phyloP scores from a whole-genome alignment of 2,888 invertebrate genomes.

The Operophtera brumata region DNA sequence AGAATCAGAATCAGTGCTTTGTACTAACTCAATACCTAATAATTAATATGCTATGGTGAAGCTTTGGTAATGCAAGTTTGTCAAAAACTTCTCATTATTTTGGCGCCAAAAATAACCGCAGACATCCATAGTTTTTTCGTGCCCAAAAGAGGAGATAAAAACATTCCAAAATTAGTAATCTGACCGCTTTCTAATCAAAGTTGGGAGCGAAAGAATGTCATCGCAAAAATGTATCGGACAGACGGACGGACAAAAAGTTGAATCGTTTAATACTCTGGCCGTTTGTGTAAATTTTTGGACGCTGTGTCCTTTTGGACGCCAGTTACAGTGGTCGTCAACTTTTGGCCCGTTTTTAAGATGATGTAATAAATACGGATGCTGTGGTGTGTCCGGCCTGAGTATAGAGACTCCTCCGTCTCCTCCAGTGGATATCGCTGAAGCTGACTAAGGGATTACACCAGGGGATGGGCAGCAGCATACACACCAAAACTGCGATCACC shows the following conservation, averaged over 20 bases:
- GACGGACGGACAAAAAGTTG: slow-evolving; percentile 63
- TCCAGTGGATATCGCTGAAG: no score
- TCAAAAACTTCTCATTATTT: slow-evolving; percentile 3
- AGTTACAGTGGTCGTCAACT: slow-evolving; percentile 36
- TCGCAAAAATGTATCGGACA: slow-evolving; percentile 53
- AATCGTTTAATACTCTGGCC: slow-evolving; percentile 67
- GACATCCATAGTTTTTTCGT: slow-evolving; percentile 5
- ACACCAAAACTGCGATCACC: no score
- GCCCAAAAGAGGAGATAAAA: slow-evolving; percentile 2
- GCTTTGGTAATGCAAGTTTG: no score
- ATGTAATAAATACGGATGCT: neutral
- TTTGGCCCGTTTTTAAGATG: slow-evolving; percentile 9
- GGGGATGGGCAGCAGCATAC: no score
- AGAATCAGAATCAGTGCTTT: no score
- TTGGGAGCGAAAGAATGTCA: slow-evolving; percentile 63
- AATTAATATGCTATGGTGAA: no score
- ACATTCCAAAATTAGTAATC: slow-evolving; percentile 30
- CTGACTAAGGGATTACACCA: no score
- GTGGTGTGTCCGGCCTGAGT: no score
- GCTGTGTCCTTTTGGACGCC: slow-evolving; percentile 42
- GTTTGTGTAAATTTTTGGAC: slow-evolving; percentile 74
- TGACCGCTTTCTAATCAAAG: slow-evolving; percentile 64
- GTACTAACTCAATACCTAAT: no score
- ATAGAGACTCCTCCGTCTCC: no score
- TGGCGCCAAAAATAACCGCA: slow-evolving; percentile 17